A percentile compares a stretch with the other conserved stretches of the same genome.
These are phyloP conservation scores for Phenacoccus solenopsis DNA, from an alignment of 1,140 invertebrate genomes.

Conservation along the genomic window DNA sequence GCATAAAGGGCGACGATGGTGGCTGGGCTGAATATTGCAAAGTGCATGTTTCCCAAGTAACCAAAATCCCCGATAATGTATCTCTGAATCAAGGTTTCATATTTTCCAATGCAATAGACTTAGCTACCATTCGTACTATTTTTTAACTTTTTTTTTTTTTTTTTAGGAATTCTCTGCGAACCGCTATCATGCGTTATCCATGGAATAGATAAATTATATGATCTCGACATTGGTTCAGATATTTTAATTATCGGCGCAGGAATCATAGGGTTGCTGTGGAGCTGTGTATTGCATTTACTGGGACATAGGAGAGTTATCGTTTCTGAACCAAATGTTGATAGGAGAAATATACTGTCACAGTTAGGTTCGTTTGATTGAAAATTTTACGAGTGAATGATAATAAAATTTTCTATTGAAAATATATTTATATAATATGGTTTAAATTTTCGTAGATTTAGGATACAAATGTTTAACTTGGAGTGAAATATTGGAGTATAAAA, in stretches of 20 bases:
- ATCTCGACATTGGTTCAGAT: slow-evolving; percentile 42
- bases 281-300: slow-evolving; percentile 45
- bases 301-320: slow-evolving; percentile 51
- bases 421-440: slow-evolving; percentile 31
- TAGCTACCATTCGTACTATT: neutral
- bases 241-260: slow-evolving; percentile 54
- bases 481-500: slow-evolving; percentile 38
- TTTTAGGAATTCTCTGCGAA: slow-evolving; percentile 43
- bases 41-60: slow-evolving; percentile 45
- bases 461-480: slow-evolving; percentile 41
- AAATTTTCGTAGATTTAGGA: slow-evolving; percentile 38
- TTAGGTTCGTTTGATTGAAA: neutral
- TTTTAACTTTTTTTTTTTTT: neutral
- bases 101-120: neutral
- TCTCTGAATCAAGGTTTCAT: slow-evolving; percentile 40
- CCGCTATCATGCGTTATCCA: slow-evolving; percentile 54
- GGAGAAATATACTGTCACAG: slow-evolving; percentile 27
- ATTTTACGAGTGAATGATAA: neutral
- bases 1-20: slow-evolving; percentile 45
- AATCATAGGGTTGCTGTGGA: slow-evolving; percentile 55
- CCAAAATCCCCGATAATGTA: slow-evolving; percentile 38
- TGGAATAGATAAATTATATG: slow-evolving; percentile 46
- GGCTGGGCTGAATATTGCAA: slow-evolving; percentile 51
- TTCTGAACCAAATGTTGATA: slow-evolving; percentile 44
- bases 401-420: neutral